Evolutionary conservation across 2,113 vertebrate species (phyloP), one percentile per base, ranked within the genome.

Genomic region (Campylomormyrus numenius): DNA sequence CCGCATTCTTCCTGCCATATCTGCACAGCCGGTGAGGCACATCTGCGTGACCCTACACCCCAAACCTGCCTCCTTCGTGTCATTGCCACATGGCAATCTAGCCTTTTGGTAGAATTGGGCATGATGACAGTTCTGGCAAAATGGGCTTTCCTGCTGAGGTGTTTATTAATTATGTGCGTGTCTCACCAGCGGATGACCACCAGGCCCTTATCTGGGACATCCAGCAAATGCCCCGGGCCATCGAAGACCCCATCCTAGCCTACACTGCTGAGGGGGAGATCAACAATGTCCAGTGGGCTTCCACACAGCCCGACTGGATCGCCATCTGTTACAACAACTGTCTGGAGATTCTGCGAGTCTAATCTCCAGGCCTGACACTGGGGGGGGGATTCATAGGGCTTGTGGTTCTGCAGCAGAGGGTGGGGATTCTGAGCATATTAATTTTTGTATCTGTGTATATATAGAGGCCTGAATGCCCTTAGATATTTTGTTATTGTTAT

Each of bases 281-380:
- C 95, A 99, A 99, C 96, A 99, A 99, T 83, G 98, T 99, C 93
- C 98, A 99, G 96, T 99, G 98, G 98, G 98, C 98, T 1, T 99
- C 98, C 10, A 99, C 98, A 35, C 98, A 99, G 96, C 98, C 98
- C 0, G 98, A 99, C 97, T 99, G 98, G 98, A 99, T 99, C 89
- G 98, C 98, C 94, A 99, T 99, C 96, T 99, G 98, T 96, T 99
- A 99, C 95, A 99, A 99, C 97, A 99, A 99, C 96, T 99, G 98
- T 94, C 96, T 99, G 95, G 98, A 99, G 96, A 99, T 99, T 93
- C 96, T 99, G 94, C 95, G 98, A 88, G 98, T 99, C 93, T 98
- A 95, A 96, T 93, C 31, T 49, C 52, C 39, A 42, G 84, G 74
- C 35, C 1, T 15, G 77, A n/a, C 46, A 70, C 84, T 87, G n/a